Percentiles rank a stretch among this genome's conserved stretches.
These are phyloP conservation scores for Martes martes DNA, from an alignment of 2,113 vertebrate species.

Conservation along the genomic window DNA sequence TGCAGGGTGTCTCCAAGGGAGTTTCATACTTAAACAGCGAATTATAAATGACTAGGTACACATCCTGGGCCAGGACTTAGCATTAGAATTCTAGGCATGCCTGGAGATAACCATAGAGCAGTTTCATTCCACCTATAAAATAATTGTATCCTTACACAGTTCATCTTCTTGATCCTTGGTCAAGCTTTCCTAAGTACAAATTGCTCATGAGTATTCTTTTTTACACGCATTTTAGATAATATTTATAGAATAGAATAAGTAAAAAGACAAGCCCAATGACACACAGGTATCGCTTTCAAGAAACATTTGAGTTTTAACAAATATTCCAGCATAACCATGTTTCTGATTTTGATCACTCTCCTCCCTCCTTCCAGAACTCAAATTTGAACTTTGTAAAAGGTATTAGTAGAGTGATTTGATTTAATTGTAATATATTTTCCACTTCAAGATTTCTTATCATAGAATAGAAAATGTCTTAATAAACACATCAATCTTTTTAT, in stretches of 20 bases:
- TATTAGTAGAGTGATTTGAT: background rate
- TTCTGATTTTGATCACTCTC: background rate
- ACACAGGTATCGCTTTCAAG: background rate
- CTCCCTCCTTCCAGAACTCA: background rate
- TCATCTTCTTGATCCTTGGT: background rate
- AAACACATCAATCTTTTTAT: background rate
- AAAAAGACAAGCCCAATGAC: background rate
- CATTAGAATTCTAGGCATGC: background rate
- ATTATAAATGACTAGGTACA: background rate
- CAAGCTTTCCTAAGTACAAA: background rate
- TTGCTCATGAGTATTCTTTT: background rate
- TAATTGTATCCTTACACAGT: background rate
- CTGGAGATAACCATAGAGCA: background rate
- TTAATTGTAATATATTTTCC: background rate
- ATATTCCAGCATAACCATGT: background rate
- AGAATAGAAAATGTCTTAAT: background rate
- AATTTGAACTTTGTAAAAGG: background rate
- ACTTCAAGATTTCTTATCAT: background rate
- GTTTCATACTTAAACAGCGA: background rate
- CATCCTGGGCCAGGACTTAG: background rate
- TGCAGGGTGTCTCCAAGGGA: background rate
- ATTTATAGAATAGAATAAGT: background rate
- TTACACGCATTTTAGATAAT: background rate
- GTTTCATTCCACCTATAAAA: background rate
- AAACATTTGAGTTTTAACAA: background rate